Evolutionary conservation across 92 coral and sea anemone genomes (phyloP).

Genomic region (Epizoanthus rinbou): DNA sequence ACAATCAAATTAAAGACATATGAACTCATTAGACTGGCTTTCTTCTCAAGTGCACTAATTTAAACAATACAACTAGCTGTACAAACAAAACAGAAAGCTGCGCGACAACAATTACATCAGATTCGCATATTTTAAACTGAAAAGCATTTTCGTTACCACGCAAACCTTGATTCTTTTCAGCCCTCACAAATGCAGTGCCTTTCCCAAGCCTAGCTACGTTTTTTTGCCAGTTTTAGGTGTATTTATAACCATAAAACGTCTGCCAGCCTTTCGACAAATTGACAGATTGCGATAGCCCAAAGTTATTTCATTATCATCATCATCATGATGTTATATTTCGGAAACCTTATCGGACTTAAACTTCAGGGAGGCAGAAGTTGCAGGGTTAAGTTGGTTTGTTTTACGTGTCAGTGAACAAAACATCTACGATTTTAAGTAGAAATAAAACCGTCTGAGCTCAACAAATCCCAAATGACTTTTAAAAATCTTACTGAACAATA

Average conservation of each 20-base stretch:
- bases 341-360: background rate
- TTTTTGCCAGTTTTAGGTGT: too few relatives aligned
- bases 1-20: slow-evolving; percentile 21
- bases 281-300: background rate
- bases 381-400: background rate
- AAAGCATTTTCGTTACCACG: background rate
- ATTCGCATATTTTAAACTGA: background rate
- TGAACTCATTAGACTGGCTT: background rate
- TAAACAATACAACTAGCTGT: background rate
- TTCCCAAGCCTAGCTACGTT: too few relatives aligned
- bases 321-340: background rate
- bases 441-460: background rate
- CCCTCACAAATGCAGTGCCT: too few relatives aligned
- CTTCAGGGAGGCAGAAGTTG: slow-evolving; percentile 17
- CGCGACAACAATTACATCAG: background rate
- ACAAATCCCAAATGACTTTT: background rate
- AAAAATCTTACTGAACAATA: slow-evolving; percentile 12
- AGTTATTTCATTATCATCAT: background rate
- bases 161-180: too few relatives aligned
- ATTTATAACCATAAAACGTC: background rate
- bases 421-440: background rate
- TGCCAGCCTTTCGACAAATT: background rate
- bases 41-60: slow-evolving; percentile 15
- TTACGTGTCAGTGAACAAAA: background rate
- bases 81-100: background rate